Evolutionary conservation across 1,140 invertebrate genomes (phyloP).

Genomic region (Zaprionus vittiger): DNA sequence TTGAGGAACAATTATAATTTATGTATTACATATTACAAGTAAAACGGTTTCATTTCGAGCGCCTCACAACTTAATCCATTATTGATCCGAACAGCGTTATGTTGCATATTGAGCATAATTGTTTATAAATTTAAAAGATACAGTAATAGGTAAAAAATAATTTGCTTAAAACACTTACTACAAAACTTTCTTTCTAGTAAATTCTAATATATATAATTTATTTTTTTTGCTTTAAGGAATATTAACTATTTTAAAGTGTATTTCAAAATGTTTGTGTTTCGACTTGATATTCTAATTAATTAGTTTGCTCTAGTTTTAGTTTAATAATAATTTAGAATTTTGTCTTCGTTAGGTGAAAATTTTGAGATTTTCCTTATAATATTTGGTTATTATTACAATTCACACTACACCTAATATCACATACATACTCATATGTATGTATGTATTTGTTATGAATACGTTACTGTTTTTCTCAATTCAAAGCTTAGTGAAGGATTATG

Average conservation of each 20-base stretch:
- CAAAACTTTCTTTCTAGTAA: slow-evolving; percentile 34
- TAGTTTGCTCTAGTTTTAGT: slow-evolving; percentile 6
- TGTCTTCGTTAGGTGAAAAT: slow-evolving; percentile 66
- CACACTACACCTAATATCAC: slow-evolving; percentile 46
- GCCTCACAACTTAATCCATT: slow-evolving; percentile 52
- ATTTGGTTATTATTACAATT: slow-evolving; percentile 43
- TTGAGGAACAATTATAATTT: slow-evolving; percentile 61
- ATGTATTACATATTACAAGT: slow-evolving; percentile 35
- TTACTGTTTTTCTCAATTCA: slow-evolving; percentile 17
- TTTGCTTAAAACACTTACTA: slow-evolving; percentile 28
- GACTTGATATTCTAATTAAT: slow-evolving; percentile 3
- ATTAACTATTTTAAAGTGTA: slow-evolving; percentile 19
- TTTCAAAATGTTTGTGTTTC: slow-evolving; percentile 17
- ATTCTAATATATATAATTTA: slow-evolving; percentile 44
- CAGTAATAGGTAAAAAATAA: slow-evolving; percentile 62
- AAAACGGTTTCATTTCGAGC: slow-evolving; percentile 38
- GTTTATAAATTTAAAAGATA: slow-evolving; percentile 54
- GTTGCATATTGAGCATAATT: slow-evolving; percentile 33
- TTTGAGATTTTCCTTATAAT: slow-evolving; percentile 39
- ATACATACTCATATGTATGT: slow-evolving; percentile 32
- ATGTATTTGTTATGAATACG: slow-evolving; percentile 34
- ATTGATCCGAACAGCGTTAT: slow-evolving; percentile 45
- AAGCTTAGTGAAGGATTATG: slow-evolving; percentile 25
- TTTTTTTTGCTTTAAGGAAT: background rate
- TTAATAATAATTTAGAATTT: slow-evolving; percentile 81